These are phyloP conservation scores for Coelinius sp. DNA, from an alignment of 2,888 invertebrate species.

Conservation along the genomic window DNA sequence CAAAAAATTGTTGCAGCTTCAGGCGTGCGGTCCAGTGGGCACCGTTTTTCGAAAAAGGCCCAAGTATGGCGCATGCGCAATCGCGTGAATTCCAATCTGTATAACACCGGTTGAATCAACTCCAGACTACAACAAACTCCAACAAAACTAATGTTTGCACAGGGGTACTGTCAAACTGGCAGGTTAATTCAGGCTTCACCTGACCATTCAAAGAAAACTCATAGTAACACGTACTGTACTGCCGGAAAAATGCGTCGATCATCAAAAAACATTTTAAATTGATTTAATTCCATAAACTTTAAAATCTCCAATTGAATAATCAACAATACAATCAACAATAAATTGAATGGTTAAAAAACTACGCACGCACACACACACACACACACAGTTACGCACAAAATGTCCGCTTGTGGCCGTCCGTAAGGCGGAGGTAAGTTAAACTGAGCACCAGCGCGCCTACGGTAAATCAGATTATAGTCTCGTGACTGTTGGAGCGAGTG, in stretches of 20 bases:
- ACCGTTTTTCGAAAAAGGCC: constrained; percentile 18
- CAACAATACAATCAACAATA: too few species aligned
- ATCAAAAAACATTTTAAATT: too few species aligned
- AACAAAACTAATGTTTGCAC: not conserved
- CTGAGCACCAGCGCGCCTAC: constrained; percentile 65
- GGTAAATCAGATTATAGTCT: constrained; percentile 67
- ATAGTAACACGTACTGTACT: too few species aligned
- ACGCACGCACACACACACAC: constrained; percentile 8
- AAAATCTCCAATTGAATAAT: too few species aligned
- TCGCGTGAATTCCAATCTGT: constrained; percentile 14
- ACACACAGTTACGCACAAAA: constrained; percentile 42
- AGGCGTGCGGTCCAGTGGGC: constrained; percentile 12
- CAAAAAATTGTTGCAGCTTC: not conserved
- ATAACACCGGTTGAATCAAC: not conserved
- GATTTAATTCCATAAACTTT: too few species aligned
- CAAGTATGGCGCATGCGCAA: constrained; percentile 18
- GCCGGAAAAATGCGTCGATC: too few species aligned
- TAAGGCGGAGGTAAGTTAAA: constrained; percentile 65
- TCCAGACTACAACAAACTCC: not conserved
- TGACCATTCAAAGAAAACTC: too few species aligned
- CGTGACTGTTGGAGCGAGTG: constrained; percentile 39
- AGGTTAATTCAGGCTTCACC: too few species aligned
- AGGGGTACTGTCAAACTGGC: too few species aligned
- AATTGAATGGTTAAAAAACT: not conserved
- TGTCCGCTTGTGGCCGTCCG: constrained; percentile 55